phyloP scores from a whole-genome alignment of 2,888 invertebrate genomes.

The Pimpla rufipes region DNA sequence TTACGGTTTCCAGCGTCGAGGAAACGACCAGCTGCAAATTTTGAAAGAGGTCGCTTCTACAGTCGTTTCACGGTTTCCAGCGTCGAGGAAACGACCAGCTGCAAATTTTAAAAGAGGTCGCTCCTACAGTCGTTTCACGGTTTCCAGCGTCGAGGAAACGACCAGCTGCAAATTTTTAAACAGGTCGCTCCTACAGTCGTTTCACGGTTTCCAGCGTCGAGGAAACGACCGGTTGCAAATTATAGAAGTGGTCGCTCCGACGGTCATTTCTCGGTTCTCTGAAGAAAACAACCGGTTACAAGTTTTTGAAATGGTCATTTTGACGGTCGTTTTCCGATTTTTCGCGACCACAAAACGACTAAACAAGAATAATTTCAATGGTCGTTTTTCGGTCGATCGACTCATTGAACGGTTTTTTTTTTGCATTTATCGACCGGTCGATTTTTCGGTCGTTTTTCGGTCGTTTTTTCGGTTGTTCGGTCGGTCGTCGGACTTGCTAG shows the following conservation, averaged over 20 bases:
- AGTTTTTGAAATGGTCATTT: background rate
- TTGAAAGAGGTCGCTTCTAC: background rate
- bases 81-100: no score
- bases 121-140: no score
- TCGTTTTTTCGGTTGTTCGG: no score
- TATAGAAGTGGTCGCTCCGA: slow-evolving; percentile 1
- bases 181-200: no score
- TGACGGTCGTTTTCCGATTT: slow-evolving; percentile 12
- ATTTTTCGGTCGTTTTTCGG: no score
- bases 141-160: no score
- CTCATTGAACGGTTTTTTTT: background rate
- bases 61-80: background rate
- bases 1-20: no score
- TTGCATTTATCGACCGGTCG: no score
- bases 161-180: no score
- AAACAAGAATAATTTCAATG: slow-evolving; percentile 8
- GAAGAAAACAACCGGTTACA: slow-evolving; percentile 12
- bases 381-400: slow-evolving; percentile 12
- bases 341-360: background rate
- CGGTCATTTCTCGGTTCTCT: no score
- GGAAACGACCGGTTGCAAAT: background rate
- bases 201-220: no score
- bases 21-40: background rate
- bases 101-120: no score
- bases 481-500: slow-evolving; percentile 1